These are phyloP conservation scores for Drosophila miranda DNA, from an alignment of 1,140 invertebrate species.

Conservation along the genomic window DNA sequence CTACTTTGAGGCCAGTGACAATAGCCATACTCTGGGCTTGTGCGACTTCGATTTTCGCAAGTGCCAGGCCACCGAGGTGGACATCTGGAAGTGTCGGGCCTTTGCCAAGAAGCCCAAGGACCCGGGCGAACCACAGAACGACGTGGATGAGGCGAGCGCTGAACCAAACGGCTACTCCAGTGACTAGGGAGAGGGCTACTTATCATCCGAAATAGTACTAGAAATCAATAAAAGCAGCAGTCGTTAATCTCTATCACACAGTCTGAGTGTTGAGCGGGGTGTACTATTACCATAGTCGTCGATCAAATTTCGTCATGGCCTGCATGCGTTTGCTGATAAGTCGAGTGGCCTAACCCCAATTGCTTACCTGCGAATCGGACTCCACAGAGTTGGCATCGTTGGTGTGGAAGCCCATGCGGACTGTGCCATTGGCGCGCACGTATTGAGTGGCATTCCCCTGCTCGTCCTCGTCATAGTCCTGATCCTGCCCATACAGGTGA, in stretches of 20 bases:
- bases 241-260: conserved; percentile 15
- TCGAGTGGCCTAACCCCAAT: background rate
- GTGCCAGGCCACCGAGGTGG: conserved; percentile 62
- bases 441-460: conserved; percentile 66
- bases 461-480: conserved; percentile 67
- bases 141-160: conserved; percentile 1
- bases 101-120: conserved; percentile 53
- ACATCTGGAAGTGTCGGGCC: conserved; percentile 69
- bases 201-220: conserved; percentile 14
- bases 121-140: background rate
- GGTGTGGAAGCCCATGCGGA: conserved; percentile 72
- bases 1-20: conserved; percentile 55
- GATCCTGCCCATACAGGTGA: conserved; percentile 45
- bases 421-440: conserved; percentile 67
- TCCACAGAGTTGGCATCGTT: conserved; percentile 75
- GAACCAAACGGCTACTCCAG: conserved; percentile 30
- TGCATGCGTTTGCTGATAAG: background rate
- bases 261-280: background rate
- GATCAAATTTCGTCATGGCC: conserved; percentile 47
- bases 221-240: conserved; percentile 34
- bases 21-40: conserved; percentile 42
- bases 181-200: conserved; percentile 30
- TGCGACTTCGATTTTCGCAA: conserved; percentile 73
- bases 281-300: background rate
- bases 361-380: conserved; percentile 75